A percentile compares a stretch with the other conserved stretches of the same genome.
Conservation (phyloP, 2,888 invertebrate genomes). For the Hedychridium roseum region DNA sequence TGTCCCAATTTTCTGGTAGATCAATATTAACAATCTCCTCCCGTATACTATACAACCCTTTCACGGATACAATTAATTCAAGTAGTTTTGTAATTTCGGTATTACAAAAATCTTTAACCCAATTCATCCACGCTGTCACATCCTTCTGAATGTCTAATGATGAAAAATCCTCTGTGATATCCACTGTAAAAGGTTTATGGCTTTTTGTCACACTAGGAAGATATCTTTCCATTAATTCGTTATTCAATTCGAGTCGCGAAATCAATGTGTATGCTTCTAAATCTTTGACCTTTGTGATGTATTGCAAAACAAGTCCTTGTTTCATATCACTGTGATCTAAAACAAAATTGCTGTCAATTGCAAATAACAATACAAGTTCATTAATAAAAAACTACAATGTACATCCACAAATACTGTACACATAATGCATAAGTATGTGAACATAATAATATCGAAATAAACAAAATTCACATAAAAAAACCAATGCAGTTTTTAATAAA, state of each 20-base stretch:
- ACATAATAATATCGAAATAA: constrained; percentile 4
- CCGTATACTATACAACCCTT: constrained; percentile 76
- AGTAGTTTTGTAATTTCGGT: constrained; percentile 70
- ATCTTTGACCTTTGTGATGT: constrained; percentile 58
- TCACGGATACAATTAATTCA: constrained; percentile 74
- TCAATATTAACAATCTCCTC: constrained; percentile 74
- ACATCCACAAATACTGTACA: too few species aligned
- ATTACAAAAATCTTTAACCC: constrained; percentile 69
- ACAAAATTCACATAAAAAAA: neutral
- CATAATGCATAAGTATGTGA: too few species aligned
- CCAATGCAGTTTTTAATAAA: constrained; percentile 1
- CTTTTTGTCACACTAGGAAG: constrained; percentile 67
- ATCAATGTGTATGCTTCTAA: constrained; percentile 67
- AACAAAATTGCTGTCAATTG: too few species aligned
- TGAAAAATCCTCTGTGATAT: constrained; percentile 43
- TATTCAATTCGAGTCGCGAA: constrained; percentile 68
- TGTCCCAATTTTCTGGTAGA: constrained; percentile 71
- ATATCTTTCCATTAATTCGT: constrained; percentile 67
- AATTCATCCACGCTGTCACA: constrained; percentile 72
- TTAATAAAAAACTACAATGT: too few species aligned
- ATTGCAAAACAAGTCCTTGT: constrained; percentile 48
- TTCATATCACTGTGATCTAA: constrained; percentile 43
- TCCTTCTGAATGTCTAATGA: constrained; percentile 59
- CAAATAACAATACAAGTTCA: too few species aligned
- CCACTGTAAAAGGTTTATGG: constrained; percentile 52